Base-by-base conservation (phyloP, 2,888 invertebrate species). In the Harpagoxenus sublaevis region DNA sequence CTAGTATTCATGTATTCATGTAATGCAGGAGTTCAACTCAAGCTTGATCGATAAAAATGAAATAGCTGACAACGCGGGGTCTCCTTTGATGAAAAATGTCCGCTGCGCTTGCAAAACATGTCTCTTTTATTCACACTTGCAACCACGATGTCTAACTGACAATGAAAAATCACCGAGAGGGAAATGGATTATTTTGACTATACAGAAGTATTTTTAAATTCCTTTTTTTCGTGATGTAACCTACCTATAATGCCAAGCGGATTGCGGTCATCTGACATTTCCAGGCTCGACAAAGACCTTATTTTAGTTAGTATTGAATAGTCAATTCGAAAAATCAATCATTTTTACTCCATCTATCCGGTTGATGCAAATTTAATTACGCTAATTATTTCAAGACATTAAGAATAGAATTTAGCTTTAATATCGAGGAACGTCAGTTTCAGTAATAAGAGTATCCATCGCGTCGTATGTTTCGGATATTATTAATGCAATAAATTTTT, bases 11-110 rank as follows among this genome's bases (percentile, higher is more conserved):
- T 79, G 39, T 31, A 70, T 79, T 70, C 48, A 60, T 68, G 12
- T 31, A 3, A 70, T 60, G 18, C 18, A 55, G 78, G 23, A 78
- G 15, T 65, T 65, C 12, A 65, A 53, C 8, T 65, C 28, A 60
- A 35, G 48, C 68, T 79, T 57, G 35, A 57, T 79, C 68, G 23
- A 79, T 70, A 79, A 79, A 79, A 70, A 79, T 79, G 57, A 57
- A 77, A 78, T 45, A 78, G 48, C 18, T 10, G 45, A 48, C 23
- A 57, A 68, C 28, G 42, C 23, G n/a, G 51, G 53, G n/a, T 18
- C 42, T 75, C 15, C 15, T 62, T 66, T 57, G 23, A 23, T 23
- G 79, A 70, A 79, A 79, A 79, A 79, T 57, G 68, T 57, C 12
- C 48, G 57, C 18, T 15, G 6, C 45, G 23, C 15, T 57, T 18